Conservation (phyloP, 2,888 invertebrate species). For the Lasiommata megera region DNA sequence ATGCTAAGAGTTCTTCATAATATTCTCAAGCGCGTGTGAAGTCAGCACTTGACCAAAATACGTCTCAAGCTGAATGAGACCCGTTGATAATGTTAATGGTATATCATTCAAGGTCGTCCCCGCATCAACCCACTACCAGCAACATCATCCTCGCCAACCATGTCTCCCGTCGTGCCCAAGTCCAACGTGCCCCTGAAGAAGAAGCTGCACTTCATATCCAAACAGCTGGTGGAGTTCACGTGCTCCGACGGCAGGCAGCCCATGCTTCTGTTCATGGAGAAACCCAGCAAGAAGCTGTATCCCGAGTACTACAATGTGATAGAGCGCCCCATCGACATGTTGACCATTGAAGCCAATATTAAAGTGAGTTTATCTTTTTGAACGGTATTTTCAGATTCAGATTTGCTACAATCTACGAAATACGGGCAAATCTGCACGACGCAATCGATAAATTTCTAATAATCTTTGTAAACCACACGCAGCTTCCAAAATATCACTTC, state of each 20-base stretch:
- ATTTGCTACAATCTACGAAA: too few species aligned
- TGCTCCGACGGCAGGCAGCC: conserved; percentile 89
- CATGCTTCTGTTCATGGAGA: conserved; percentile 96
- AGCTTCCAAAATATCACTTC: too few species aligned
- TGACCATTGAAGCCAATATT: conserved; percentile 95
- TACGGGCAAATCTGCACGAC: too few species aligned
- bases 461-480: too few species aligned
- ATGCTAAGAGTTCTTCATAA: too few species aligned
- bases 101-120: conserved; percentile 67
- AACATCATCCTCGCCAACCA: conserved; percentile 41
- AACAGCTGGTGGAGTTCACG: conserved; percentile 71
- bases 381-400: too few species aligned
- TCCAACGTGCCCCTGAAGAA: conserved; percentile 86
- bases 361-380: conserved; percentile 70
- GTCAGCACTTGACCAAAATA: too few species aligned
- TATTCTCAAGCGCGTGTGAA: too few species aligned
- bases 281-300: conserved; percentile 96
- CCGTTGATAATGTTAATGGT: too few species aligned
- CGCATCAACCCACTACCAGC: conserved; percentile 57
- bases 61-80: too few species aligned
- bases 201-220: conserved; percentile 90
- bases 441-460: too few species aligned
- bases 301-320: conserved; percentile 98
- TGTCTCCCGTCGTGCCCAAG: conserved; percentile 45
- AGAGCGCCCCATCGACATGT: conserved; percentile 96